Evolutionary conservation across 2,888 invertebrate genomes (phyloP), one percentile per base, ranked within the genome.

Genomic region (Empis livida): DNA sequence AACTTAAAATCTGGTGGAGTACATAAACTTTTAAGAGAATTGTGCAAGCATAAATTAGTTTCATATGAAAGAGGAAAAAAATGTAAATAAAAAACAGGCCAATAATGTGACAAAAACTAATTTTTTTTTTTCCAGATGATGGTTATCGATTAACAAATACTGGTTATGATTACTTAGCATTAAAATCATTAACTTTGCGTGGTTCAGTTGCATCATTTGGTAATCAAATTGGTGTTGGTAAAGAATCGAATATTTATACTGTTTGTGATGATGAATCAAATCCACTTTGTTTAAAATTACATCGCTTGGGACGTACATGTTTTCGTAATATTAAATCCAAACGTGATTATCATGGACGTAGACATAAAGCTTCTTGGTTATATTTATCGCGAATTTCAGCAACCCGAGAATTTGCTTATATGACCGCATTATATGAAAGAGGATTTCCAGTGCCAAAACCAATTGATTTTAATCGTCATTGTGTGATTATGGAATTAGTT

Each of bases 141-240:
- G 99, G 99, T 0, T 99, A 92, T 68, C 78, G 97, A 32, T 73
- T 99, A 42, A 97, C 97, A 4, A 94, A 95, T 64, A 72, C 83
- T 43, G 99, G 99, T 0, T 99, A 99, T 64, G 99, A 99, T 71
- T 99, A 92, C 67, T 74, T 99, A 52, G 94, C 97, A 0, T 72
- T 99, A 11, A 93, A 94, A 65, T 85, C 87, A 0, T 72, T 96
- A 11, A 80, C 87, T 0, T 78, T 85, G 48, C 78, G 89, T 31
- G 81, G 83, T 50, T 77, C 84, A 2, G 76, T 95, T 15, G 71
- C 78, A 37, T 89, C 88, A 2, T 92, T 99, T 64, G 99, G 99
- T 13, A 96, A 93, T 67, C 96, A 99, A 73, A 97, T 99, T 58
- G 99, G 99, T 35, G 90, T 96, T 32, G 99, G 99, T 40, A 99